phyloP scores from a whole-genome alignment of 2,797 vertebrate genomes.

The Anabas testudineus region DNA sequence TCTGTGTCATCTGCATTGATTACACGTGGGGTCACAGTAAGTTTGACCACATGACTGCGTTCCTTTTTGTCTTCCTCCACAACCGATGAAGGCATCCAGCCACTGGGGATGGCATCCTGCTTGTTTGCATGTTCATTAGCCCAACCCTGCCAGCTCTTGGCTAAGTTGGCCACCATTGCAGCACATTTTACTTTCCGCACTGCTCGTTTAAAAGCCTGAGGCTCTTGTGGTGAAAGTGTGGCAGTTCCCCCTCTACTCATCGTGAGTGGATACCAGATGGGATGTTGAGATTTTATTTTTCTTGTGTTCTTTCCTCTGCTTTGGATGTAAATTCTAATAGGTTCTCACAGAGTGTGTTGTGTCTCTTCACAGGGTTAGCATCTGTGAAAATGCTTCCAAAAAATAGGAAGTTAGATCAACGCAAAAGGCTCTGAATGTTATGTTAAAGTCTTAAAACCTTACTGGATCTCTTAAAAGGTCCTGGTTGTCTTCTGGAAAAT shows the following conservation, averaged over 20 bases:
- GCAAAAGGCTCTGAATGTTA: neutral
- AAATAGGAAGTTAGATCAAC: neutral
- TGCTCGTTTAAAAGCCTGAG: slow-evolving; percentile 71
- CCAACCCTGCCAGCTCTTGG: slow-evolving; percentile 87
- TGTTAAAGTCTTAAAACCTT: neutral
- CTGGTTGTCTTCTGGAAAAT: neutral
- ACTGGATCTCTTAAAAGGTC: neutral
- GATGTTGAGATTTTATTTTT: neutral
- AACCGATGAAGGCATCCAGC: slow-evolving; percentile 81
- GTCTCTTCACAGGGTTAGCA: neutral
- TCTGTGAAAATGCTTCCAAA: neutral
- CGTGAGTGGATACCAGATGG: neutral
- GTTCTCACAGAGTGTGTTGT: neutral
- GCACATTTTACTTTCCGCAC: slow-evolving; percentile 82
- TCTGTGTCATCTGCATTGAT: slow-evolving; percentile 33
- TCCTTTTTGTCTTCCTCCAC: slow-evolving; percentile 59
- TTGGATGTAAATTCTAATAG: neutral
- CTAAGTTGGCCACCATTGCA: slow-evolving; percentile 78
- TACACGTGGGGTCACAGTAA: slow-evolving; percentile 60
- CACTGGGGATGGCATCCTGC: slow-evolving; percentile 79
- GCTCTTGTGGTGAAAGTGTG: slow-evolving; percentile 47
- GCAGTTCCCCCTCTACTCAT: slow-evolving; percentile 69
- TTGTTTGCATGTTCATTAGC: slow-evolving; percentile 71
- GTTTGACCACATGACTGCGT: slow-evolving; percentile 58
- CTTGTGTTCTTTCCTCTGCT: neutral